Conservation (phyloP, 1,140 invertebrate genomes). For the Teleopsis dalmanni region DNA sequence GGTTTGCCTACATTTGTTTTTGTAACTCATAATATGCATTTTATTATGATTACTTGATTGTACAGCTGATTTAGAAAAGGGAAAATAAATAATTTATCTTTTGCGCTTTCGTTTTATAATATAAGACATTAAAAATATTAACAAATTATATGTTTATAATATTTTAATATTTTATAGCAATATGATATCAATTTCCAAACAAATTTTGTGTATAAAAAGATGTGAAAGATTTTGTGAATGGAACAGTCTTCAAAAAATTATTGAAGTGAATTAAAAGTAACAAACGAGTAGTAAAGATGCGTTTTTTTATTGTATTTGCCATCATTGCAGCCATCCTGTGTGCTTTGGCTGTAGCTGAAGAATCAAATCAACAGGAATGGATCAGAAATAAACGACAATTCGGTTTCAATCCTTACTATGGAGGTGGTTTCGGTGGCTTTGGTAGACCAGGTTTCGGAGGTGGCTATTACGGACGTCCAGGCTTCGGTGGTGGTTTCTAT, state of each 20-base stretch:
- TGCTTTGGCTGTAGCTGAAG: neutral
- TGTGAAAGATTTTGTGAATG: neutral
- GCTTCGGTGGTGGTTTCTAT: neutral
- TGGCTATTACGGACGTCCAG: neutral
- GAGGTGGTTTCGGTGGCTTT: neutral
- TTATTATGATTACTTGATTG: no score
- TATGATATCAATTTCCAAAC: neutral
- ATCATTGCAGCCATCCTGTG: neutral
- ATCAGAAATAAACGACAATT: conserved; percentile 2
- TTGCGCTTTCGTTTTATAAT: no score
- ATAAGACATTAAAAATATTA: no score
- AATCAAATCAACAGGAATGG: neutral
- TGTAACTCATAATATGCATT: no score
- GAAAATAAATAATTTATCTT: no score
- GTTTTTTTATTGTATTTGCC: neutral
- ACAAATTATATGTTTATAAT: no score
- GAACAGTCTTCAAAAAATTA: neutral
- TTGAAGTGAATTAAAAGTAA: neutral
- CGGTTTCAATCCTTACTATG: neutral
- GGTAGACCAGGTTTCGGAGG: neutral
- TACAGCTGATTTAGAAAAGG: no score
- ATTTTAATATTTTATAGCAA: no score
- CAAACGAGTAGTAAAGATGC: neutral
- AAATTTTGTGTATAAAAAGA: neutral
- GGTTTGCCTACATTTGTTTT: no score